Base-by-base conservation (phyloP, 2,113 vertebrate genomes). In the Micromys minutus region DNA sequence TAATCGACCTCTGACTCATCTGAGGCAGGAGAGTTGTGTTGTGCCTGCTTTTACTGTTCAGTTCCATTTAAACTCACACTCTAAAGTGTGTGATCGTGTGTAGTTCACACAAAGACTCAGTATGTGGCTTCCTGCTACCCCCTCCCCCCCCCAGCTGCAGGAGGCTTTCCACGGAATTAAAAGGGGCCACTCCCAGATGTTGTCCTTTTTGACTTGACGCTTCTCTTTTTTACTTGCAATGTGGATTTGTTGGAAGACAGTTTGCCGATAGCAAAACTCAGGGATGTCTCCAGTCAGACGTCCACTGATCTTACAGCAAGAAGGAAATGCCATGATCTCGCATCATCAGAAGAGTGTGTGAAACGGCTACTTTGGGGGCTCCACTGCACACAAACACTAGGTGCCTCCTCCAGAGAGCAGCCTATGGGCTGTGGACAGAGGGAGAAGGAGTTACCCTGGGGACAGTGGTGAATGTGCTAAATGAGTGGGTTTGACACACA, bases 121-220 rank as follows among this genome's bases (percentile, higher is more conserved):
- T 2, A 3, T 3, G 34, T 34, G 26, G n/a, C 47, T 59, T 52
- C 57, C 10, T 59, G 26, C 39, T 59, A 6, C 1, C 57, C 4
- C 21, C 29, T n/a, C 55, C 89, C 47, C n/a, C n/a, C n/a, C n/a
- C n/a, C n/a, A n/a, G n/a, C 26, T 79, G 55, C 63, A 22, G 79
- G 76, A 31, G 22, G 15, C 11, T 11, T 67, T 72, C 76, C 29
- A 29, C 0, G 0, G 77, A 74, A 90, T 83, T 67, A 76, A 81
- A 45, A 57, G 57, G 85, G 0, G 29, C 7, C 10, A n/a, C 52
- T 95, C 55, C 9, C 55, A 77, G 55, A 17, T 69, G 47, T n/a
- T n/a, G 61, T 83, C n/a, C 34, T 84, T 95, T 93, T 72, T 89
- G 47, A 77, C 26, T 80, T 86, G 84, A 89, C 22, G 79, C 55